Evolutionary conservation across 2,113 vertebrate species (phyloP).

Genomic region (Pontoporia blainvillei): DNA sequence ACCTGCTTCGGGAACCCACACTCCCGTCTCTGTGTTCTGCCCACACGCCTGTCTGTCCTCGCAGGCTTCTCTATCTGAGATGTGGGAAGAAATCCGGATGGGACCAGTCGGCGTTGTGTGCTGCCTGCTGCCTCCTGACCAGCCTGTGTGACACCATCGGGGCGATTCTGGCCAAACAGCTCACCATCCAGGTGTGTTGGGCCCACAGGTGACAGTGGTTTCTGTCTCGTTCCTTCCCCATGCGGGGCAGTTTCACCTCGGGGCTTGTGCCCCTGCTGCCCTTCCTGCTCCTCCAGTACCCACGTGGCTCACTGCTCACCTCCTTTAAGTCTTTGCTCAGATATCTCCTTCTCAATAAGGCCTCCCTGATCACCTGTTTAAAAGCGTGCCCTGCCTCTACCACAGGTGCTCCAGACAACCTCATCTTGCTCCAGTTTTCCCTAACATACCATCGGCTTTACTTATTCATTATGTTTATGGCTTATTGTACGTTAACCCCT

Average conservation of each 20-base stretch:
- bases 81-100: slow-evolving; percentile 57
- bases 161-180: slow-evolving; percentile 82
- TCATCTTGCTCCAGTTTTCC: not conserved
- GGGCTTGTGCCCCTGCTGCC: not conserved
- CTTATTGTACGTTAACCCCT: not conserved
- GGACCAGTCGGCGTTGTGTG: slow-evolving; percentile 30
- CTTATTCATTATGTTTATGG: not conserved
- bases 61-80: slow-evolving; percentile 76
- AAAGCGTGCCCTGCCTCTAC: not conserved
- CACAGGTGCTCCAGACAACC: accelerated
- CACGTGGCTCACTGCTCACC: not conserved
- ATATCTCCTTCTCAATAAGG: not conserved
- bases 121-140: slow-evolving; percentile 82
- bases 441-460: not conserved
- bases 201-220: not conserved
- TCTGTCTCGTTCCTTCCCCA: not conserved
- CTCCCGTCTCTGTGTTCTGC: not conserved
- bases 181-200: slow-evolving; percentile 79
- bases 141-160: slow-evolving; percentile 80
- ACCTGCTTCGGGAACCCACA: not conserved
- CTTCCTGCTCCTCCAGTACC: not conserved
- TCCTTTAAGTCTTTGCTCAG: not conserved
- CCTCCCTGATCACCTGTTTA: not conserved
- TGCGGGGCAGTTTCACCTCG: not conserved
- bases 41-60: not conserved